Evolutionary conservation across 2,888 invertebrate genomes (phyloP).

Genomic region (Coelopa pilipes): DNA sequence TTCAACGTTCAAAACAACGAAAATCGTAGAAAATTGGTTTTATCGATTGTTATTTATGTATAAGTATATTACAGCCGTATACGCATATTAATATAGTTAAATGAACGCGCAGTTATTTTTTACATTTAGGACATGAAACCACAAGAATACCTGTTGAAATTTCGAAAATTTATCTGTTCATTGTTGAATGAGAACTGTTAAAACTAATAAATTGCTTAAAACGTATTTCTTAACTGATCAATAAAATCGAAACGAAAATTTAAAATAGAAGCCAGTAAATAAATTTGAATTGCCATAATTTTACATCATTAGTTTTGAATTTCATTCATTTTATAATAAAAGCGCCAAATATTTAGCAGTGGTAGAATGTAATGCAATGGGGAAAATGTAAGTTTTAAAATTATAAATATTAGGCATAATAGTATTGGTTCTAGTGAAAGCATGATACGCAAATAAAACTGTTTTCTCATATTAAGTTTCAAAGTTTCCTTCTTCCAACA

Average conservation of each 20-base stretch:
- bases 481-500: no score
- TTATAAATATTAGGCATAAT: not conserved
- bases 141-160: conserved; percentile 13
- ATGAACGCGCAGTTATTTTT: conserved; percentile 27
- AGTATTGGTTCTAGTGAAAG: not conserved
- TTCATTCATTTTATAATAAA: conserved; percentile 11
- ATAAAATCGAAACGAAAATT: not conserved
- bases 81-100: conserved; percentile 1
- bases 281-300: conserved; percentile 7
- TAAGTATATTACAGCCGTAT: conserved; percentile 29
- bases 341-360: conserved; percentile 22
- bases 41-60: no score
- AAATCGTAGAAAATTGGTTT: no score
- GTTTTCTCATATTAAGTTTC: no score
- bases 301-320: conserved; percentile 1
- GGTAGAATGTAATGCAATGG: conserved; percentile 23
- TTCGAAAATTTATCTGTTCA: conserved; percentile 21
- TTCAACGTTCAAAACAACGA: not conserved
- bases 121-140: conserved; percentile 21
- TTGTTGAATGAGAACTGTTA: conserved; percentile 16
- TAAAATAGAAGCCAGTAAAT: conserved; percentile 6
- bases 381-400: conserved; percentile 32
- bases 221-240: conserved; percentile 2
- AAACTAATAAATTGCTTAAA: conserved; percentile 20
- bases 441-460: no score